Evolutionary conservation across 2,797 vertebrate species (phyloP).

Genomic region (Meda fulgida): DNA sequence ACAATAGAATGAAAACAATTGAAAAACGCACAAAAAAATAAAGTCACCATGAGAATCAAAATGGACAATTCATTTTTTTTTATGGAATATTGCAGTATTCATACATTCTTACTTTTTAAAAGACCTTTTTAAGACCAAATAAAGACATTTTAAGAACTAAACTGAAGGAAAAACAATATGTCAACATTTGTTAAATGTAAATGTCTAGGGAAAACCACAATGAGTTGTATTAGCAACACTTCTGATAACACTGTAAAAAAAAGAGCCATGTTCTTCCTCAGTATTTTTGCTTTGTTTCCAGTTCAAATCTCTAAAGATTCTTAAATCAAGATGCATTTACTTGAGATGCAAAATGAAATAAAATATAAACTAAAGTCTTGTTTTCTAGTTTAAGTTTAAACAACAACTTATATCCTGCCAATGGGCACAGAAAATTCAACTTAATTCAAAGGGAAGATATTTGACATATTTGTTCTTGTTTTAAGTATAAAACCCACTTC

Average conservation of each 20-base stretch:
- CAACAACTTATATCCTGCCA: background rate
- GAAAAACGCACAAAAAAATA: slow-evolving; percentile 3
- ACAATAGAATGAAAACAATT: slow-evolving; percentile 43
- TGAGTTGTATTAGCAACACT: background rate
- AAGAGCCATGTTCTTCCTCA: no score
- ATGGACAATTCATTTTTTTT: background rate
- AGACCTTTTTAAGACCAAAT: no score
- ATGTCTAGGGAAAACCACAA: background rate
- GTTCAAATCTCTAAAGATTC: background rate
- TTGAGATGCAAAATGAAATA: background rate
- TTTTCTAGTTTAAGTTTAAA: background rate
- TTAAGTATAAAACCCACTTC: background rate
- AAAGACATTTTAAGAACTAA: background rate
- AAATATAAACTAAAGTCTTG: background rate
- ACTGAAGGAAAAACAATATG: background rate
- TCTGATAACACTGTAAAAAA: background rate
- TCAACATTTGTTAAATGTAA: no score
- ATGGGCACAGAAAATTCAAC: background rate
- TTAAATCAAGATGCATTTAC: background rate
- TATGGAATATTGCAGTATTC: background rate
- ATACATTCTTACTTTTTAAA: no score
- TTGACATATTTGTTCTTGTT: background rate
- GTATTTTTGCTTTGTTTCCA: no score
- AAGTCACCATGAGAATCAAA: background rate
- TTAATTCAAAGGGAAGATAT: background rate